A percentile compares a stretch with the other conserved stretches of the same genome.
Conservation (phyloP, 2,113 vertebrate species). For the Glaucidium brasilianum region DNA sequence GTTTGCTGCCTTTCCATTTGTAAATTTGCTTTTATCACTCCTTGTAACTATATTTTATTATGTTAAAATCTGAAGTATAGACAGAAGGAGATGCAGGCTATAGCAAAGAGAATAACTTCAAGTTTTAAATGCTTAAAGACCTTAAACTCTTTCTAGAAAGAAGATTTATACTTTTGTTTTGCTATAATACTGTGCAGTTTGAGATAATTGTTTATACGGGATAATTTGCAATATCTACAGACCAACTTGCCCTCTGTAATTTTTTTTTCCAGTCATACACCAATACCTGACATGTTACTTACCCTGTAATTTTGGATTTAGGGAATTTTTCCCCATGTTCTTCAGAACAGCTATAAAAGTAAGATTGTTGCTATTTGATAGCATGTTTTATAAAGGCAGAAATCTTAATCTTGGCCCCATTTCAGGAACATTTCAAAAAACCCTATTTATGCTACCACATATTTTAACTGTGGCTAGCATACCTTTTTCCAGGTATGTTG, state of each 20-base stretch:
- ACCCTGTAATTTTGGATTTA: background rate
- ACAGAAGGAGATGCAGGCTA: background rate
- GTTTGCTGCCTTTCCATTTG: background rate
- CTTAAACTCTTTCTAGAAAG: background rate
- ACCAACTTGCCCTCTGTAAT: background rate
- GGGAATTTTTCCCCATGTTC: background rate
- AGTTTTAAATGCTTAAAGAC: background rate
- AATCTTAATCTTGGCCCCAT: background rate
- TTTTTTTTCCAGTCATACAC: background rate
- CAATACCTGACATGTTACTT: background rate
- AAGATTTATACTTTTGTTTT: background rate
- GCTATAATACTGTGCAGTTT: background rate
- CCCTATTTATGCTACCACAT: background rate
- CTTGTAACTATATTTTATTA: background rate
- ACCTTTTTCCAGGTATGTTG: background rate
- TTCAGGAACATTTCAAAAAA: background rate
- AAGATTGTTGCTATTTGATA: background rate
- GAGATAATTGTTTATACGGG: background rate
- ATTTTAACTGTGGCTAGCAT: background rate
- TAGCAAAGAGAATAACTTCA: background rate
- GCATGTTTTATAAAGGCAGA: background rate
- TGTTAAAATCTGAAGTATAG: background rate
- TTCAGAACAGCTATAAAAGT: background rate
- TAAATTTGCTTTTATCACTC: background rate
- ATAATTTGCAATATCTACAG: background rate